phyloP scores from a whole-genome alignment of 2,797 vertebrate species.

The Bovichtus variegatus region DNA sequence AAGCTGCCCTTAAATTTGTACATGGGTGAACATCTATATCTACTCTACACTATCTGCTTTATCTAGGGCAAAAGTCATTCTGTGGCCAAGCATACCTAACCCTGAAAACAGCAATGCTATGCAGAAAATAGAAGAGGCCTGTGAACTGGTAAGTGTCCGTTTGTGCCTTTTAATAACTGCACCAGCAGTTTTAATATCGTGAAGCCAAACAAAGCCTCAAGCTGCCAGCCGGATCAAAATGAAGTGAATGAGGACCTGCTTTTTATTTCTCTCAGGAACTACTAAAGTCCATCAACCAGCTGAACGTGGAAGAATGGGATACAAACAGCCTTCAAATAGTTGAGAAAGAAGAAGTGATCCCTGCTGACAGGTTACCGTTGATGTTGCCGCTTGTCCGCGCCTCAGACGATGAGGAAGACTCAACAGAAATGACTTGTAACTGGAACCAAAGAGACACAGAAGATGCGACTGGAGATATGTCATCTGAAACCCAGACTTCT shows the following conservation, averaged over 20 bases:
- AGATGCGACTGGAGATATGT: not conserved
- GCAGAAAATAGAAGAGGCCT: constrained; percentile 77
- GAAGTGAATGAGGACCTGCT: not conserved
- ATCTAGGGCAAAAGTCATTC: constrained; percentile 80
- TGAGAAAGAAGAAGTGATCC: constrained; percentile 51
- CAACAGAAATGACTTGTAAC: not conserved
- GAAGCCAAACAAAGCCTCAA: not conserved
- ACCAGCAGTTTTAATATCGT: not conserved
- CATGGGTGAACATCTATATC: not conserved
- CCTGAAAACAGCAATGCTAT: constrained; percentile 86
- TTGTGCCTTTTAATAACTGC: not conserved
- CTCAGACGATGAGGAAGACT: constrained; percentile 3
- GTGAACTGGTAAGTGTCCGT: constrained; percentile 62
- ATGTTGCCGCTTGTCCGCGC: not conserved
- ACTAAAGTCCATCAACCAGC: constrained; percentile 52
- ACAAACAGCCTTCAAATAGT: constrained; percentile 78
- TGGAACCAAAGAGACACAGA: constrained; percentile 23
- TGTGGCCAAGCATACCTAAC: constrained; percentile 88
- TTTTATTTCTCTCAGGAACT: constrained; percentile 67
- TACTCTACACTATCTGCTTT: not conserved
- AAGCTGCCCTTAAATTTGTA: not conserved
- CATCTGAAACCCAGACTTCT: not conserved
- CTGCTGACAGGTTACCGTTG: rapidly evolving
- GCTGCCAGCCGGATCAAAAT: not conserved
- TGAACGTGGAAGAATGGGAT: constrained; percentile 75